Evolutionary conservation across 2,888 invertebrate species (phyloP).

Genomic region (Lumbricus terrestris): DNA sequence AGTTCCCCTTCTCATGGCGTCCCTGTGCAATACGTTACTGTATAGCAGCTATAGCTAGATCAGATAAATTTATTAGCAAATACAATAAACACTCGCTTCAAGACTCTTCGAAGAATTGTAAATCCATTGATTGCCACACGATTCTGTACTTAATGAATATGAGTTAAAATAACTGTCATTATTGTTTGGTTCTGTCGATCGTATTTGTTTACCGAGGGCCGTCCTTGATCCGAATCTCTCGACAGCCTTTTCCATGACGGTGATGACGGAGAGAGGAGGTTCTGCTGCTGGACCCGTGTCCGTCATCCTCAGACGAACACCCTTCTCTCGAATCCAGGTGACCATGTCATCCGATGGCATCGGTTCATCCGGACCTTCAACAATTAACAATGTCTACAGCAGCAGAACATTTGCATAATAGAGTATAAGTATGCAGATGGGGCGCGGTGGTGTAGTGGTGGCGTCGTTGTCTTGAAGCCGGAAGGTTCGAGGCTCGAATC

Average conservation of each 20-base stretch:
- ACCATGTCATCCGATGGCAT: background rate
- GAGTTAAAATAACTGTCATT: too few species aligned
- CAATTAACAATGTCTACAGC: background rate
- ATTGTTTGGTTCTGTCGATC: background rate
- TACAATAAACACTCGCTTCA: too few species aligned
- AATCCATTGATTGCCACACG: too few species aligned
- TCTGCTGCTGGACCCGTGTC: background rate
- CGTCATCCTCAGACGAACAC: background rate
- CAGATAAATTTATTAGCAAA: too few species aligned
- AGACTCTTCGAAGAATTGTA: too few species aligned
- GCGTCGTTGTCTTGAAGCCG: too few species aligned
- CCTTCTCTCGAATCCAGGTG: background rate
- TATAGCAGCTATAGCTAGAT: too few species aligned
- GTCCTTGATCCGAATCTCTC: background rate
- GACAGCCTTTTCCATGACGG: background rate
- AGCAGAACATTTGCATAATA: background rate
- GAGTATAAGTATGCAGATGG: background rate
- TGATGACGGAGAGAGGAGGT: background rate
- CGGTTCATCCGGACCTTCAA: slow-evolving; percentile 13
- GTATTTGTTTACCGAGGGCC: background rate
- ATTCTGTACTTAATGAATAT: too few species aligned
- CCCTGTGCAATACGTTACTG: too few species aligned
- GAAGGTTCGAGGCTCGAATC: too few species aligned
- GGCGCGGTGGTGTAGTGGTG: too few species aligned
- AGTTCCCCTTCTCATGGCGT: too few species aligned